Conservation (phyloP, 1,140 invertebrate species). For the Cephus cinctus region DNA sequence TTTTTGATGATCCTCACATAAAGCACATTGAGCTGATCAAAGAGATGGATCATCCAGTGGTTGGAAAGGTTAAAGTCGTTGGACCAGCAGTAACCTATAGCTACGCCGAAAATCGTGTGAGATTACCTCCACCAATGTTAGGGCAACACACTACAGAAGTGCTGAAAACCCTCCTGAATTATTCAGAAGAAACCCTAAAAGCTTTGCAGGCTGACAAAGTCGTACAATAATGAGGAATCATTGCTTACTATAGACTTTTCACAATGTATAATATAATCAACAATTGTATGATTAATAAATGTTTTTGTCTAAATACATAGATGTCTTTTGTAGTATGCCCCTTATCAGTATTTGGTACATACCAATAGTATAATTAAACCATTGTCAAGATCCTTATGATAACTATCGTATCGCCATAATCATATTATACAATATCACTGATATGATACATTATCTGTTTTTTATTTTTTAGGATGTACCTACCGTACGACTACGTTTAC, state of each 20-base stretch:
- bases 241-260: not conserved
- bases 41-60: slow-evolving; percentile 69
- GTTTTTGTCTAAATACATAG: too few species aligned
- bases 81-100: slow-evolving; percentile 85
- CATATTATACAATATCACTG: too few species aligned
- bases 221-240: slow-evolving; percentile 50
- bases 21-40: slow-evolving; percentile 74
- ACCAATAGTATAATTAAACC: too few species aligned
- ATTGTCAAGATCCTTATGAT: too few species aligned
- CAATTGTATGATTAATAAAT: slow-evolving; percentile 4
- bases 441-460: too few species aligned
- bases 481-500: slow-evolving; percentile 71
- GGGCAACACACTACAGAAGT: slow-evolving; percentile 87
- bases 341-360: too few species aligned
- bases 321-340: too few species aligned
- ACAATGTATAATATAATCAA: slow-evolving; percentile 11
- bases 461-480: slow-evolving; percentile 58
- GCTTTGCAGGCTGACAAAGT: slow-evolving; percentile 57
- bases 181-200: slow-evolving; percentile 62
- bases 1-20: slow-evolving; percentile 87
- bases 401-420: too few species aligned
- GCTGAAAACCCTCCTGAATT: slow-evolving; percentile 69
- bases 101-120: slow-evolving; percentile 66
- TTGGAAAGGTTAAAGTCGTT: slow-evolving; percentile 75
- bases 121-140: slow-evolving; percentile 76